Percentiles rank a stretch among this genome's conserved stretches.
Conservation (phyloP, 2,888 invertebrate species). For the Teleogryllus oceanicus region DNA sequence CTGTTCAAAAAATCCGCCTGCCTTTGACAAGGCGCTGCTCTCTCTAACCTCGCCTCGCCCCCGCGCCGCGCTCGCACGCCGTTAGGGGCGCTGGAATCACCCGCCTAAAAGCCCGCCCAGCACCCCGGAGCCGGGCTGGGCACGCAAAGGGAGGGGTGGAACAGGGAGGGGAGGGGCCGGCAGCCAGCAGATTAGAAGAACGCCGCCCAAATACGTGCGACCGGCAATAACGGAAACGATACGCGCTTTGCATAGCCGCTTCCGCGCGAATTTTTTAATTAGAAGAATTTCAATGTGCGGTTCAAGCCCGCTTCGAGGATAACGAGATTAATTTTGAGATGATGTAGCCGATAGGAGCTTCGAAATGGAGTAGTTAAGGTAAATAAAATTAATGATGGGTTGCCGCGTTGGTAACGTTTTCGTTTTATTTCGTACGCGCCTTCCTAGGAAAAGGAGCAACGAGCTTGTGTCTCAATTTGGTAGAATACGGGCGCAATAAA, state of each 20-base stretch:
- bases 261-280: neutral
- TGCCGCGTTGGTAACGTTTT: neutral
- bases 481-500: too few species aligned
- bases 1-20: neutral
- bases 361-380: neutral
- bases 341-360: neutral
- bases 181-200: neutral
- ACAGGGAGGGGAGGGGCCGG: neutral
- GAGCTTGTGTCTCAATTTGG: too few species aligned
- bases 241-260: neutral
- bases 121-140: too few species aligned
- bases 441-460: neutral
- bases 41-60: neutral
- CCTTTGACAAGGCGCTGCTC: neutral
- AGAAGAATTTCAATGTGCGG: neutral
- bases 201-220: neutral
- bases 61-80: too few species aligned
- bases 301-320: neutral
- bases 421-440: neutral
- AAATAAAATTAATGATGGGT: constrained; percentile 1
- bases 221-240: constrained; percentile 9
- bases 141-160: too few species aligned
- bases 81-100: too few species aligned
- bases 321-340: constrained; percentile 1
- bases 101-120: too few species aligned